Evolutionary conservation across 2,797 vertebrate genomes (phyloP).

Genomic region (Chaetodon trifasciatus): DNA sequence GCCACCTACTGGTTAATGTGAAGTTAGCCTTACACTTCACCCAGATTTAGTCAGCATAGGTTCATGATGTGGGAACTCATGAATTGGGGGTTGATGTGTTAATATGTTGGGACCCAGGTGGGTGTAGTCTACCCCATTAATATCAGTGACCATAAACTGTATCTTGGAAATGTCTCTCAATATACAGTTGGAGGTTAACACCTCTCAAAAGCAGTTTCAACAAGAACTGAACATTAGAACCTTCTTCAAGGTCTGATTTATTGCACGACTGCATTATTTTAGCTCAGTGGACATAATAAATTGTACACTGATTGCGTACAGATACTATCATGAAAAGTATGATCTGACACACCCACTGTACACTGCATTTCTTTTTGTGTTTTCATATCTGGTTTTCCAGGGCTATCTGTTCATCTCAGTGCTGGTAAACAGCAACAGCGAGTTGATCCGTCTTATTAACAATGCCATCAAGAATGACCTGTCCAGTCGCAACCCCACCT

Average conservation of each 20-base stretch:
- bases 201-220: not conserved
- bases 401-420: conserved; percentile 96
- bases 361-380: not conserved
- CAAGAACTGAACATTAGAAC: not conserved
- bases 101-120: no score
- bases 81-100: not conserved
- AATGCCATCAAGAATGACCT: conserved; percentile 96
- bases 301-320: not conserved
- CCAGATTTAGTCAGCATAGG: not conserved
- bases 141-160: not conserved
- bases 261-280: no score
- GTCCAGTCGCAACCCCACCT: conserved; percentile 95
- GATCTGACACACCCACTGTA: not conserved
- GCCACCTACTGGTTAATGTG: not conserved
- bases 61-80: not conserved
- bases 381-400: conserved; percentile 65
- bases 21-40: not conserved
- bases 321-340: not conserved
- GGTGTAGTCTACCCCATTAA: not conserved
- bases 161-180: not conserved
- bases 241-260: not conserved
- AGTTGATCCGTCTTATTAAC: conserved; percentile 94
- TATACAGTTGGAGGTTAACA: not conserved
- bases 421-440: conserved; percentile 94
- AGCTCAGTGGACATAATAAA: not conserved